Evolutionary conservation across 92 coral and sea anemone genomes (phyloP).

Genomic region (Epizoanthus scotinus): DNA sequence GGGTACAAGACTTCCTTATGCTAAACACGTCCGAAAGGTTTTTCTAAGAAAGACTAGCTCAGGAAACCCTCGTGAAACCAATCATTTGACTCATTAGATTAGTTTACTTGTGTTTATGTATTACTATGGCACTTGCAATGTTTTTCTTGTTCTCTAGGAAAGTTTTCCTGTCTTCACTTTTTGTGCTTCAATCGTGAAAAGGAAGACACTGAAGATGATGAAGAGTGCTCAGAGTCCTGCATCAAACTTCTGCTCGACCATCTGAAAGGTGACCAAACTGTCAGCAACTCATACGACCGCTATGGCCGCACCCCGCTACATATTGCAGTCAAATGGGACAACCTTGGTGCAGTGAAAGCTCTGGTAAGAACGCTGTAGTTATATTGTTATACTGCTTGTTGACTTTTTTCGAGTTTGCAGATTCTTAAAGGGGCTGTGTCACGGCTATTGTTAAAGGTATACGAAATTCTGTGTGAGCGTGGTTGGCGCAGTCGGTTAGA

Average conservation of each 20-base stretch:
- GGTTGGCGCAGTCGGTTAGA: no score
- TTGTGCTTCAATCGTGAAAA: slow-evolving; percentile 34
- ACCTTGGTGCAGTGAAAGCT: slow-evolving; percentile 57
- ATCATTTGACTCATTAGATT: neutral
- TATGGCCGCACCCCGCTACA: slow-evolving; percentile 87
- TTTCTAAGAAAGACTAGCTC: no score
- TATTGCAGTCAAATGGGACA: slow-evolving; percentile 70
- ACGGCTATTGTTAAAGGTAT: no score
- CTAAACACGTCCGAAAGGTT: no score
- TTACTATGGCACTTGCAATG: neutral
- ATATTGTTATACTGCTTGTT: no score
- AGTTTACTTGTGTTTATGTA: neutral
- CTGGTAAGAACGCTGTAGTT: slow-evolving; percentile 47
- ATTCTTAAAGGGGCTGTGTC: no score
- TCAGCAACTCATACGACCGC: slow-evolving; percentile 66
- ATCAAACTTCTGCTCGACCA: slow-evolving; percentile 33
- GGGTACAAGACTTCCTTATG: no score
- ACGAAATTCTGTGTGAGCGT: no score
- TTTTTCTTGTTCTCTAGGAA: slow-evolving; percentile 48
- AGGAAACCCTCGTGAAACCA: neutral
- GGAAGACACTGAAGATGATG: slow-evolving; percentile 32
- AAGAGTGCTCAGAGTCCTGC: slow-evolving; percentile 20
- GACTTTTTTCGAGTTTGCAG: no score
- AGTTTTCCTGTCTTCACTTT: slow-evolving; percentile 79
- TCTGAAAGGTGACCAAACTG: slow-evolving; percentile 41